These are phyloP conservation scores for fruit fly (Drosophila melanogaster) DNA, from an alignment of 1,140 invertebrate species.

Conservation along the genomic window DNA sequence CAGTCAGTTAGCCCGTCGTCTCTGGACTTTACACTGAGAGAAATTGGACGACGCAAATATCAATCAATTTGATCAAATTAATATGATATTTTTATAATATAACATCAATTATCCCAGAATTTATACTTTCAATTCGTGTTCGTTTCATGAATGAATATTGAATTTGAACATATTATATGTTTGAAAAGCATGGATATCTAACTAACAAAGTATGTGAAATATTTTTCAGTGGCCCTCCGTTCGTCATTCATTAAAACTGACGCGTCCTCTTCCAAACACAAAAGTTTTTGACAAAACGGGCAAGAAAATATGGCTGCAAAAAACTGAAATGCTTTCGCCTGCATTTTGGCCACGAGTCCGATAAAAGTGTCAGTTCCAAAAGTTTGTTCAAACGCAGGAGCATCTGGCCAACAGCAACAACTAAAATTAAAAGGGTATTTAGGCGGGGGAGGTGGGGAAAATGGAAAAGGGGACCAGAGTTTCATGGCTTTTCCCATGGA, in stretches of 20 bases:
- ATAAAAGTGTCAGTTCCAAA: constrained; percentile 69
- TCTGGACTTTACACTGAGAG: constrained; percentile 1
- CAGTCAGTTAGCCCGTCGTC: not conserved
- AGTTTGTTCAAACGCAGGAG: constrained; percentile 48
- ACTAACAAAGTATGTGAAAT: not conserved
- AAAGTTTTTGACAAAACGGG: constrained; percentile 46
- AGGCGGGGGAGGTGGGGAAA: not conserved
- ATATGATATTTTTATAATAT: too few species aligned
- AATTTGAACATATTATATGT: too few species aligned
- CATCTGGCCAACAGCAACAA: constrained; percentile 37
- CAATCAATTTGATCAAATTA: too few species aligned
- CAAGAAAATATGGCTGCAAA: constrained; percentile 1
- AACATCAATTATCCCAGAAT: too few species aligned
- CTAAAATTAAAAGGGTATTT: constrained; percentile 31
- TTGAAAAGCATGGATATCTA: not conserved
- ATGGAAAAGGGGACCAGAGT: not conserved
- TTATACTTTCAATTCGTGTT: too few species aligned
- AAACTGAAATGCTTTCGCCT: constrained; percentile 47
- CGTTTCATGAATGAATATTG: too few species aligned
- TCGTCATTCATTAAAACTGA: constrained; percentile 61
- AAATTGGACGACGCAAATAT: not conserved
- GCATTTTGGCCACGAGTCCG: constrained; percentile 57
- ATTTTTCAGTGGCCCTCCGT: constrained; percentile 20
- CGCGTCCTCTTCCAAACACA: constrained; percentile 43
- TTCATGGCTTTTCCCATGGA: constrained; percentile 4